Evolutionary conservation across 2,113 vertebrate species (phyloP), one percentile per base, ranked within the genome.

Genomic region (Enhydra lutris): DNA sequence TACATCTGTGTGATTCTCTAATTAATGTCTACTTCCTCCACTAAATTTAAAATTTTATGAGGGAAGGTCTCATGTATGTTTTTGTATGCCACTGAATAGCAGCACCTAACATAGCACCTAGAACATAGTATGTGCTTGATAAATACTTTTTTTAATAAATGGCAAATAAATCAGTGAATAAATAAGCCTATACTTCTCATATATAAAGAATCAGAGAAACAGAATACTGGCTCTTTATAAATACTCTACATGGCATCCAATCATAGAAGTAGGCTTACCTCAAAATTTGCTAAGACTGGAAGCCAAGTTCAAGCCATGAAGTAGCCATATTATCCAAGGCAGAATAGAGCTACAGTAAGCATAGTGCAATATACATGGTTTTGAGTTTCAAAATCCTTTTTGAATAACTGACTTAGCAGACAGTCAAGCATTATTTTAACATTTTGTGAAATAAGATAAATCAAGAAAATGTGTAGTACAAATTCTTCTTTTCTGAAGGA

Each of bases 351-450:
- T 50, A 5, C 42, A 45, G 0, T 0, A 11, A 92, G 1, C 13
- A 85, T 20, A 85, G 63, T 52, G 7, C 31, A 31, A 91, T 50
- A 84, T 63, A 89, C 20, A 65, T 92, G 78, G 39, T 86, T 94
- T 94, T 9, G 7, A 97, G 20, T 39, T 92, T 86, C n/a, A 91
- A 95, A 95, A 85, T 89, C 15, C 8, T 86, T 89, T 6, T 21
- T 59, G 34, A 93, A 88, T 95, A 36, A 67, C 23, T 61, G 24
- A 87, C 1, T 93, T 91, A 31, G 24, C 45, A 91, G 23, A 74
- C 0, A 45, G 26, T 82, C 12, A 93, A 26, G 29, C 90, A 5
- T 71, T 85, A 65, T 84, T 91, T 93, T 42, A 97, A 95, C 86
- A 89, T 23, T 93, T 39, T 80, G 14, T 8, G 86, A 92, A 92